Evolutionary conservation across 1,140 invertebrate genomes (phyloP).

Genomic region (Psix sp.): DNA sequence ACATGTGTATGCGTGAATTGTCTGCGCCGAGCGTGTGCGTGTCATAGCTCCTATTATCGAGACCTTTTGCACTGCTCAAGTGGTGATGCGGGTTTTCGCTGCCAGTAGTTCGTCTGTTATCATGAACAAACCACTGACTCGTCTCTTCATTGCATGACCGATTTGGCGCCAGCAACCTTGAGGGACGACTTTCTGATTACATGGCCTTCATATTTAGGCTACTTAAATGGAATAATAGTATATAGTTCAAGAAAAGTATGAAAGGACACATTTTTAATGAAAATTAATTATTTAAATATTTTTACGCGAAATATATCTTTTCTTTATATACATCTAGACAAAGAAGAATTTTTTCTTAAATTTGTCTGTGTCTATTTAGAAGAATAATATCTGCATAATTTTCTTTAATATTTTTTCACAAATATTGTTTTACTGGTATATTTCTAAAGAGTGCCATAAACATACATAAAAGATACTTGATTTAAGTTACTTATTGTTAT

Average conservation of each 20-base stretch:
- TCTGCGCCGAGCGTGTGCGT: constrained; percentile 47
- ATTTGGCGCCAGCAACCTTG: constrained; percentile 50
- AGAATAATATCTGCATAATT: too few relatives aligned
- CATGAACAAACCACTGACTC: constrained; percentile 48
- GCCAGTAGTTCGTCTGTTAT: constrained; percentile 51
- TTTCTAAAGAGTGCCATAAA: too few relatives aligned
- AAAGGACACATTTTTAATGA: too few relatives aligned
- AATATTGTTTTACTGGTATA: too few relatives aligned
- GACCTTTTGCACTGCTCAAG: constrained; percentile 63
- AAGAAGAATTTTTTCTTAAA: too few relatives aligned
- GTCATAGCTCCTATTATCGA: constrained; percentile 69
- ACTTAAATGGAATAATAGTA: not conserved
- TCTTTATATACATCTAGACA: too few relatives aligned
- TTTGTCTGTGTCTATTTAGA: too few relatives aligned
- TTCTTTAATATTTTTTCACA: too few relatives aligned
- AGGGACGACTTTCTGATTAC: constrained; percentile 46
- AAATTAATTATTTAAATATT: too few relatives aligned
- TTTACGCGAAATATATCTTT: too few relatives aligned
- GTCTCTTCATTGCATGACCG: constrained; percentile 25
- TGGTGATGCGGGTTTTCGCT: constrained; percentile 61
- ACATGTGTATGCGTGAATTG: constrained; percentile 6
- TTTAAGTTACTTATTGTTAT: too few relatives aligned
- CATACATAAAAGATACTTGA: too few relatives aligned
- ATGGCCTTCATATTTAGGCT: constrained; percentile 42
- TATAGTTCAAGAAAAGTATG: constrained; percentile 16